Evolutionary conservation across 2,113 vertebrate genomes (phyloP).

Genomic region (Myocastor coypus): DNA sequence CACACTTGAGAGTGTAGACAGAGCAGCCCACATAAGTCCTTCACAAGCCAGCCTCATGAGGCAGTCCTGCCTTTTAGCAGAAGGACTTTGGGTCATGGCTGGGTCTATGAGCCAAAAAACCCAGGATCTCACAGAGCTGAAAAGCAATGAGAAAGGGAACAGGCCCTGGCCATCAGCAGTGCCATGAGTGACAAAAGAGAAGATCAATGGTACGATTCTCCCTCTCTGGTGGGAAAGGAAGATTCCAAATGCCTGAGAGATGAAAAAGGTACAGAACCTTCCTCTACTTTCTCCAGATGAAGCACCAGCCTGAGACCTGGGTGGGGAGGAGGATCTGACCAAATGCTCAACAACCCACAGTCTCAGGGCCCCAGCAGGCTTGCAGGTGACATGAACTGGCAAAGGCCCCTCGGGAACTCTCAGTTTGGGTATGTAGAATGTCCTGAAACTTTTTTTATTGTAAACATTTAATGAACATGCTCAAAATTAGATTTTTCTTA

Average conservation of each 20-base stretch:
- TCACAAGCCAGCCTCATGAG: accelerated
- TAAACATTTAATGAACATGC: no score
- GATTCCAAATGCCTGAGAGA: background rate
- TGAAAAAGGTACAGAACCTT: no score
- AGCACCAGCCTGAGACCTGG: accelerated
- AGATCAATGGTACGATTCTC: accelerated
- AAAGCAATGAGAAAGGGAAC: accelerated
- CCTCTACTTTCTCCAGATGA: accelerated
- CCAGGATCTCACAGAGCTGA: background rate
- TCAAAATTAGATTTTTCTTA: no score
- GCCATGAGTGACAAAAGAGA: background rate
- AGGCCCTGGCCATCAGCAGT: accelerated
- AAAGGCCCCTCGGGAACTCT: background rate
- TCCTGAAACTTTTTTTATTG: no score
- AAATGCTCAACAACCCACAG: accelerated
- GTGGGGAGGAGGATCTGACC: background rate
- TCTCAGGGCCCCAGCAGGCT: no score
- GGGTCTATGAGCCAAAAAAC: accelerated
- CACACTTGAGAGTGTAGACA: accelerated
- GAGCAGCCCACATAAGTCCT: accelerated
- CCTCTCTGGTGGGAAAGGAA: background rate
- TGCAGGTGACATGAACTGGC: accelerated
- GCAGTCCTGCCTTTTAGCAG: no score
- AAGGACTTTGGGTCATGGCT: accelerated
- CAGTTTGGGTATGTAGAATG: accelerated